phyloP scores from a whole-genome alignment of 1,140 invertebrate genomes.

The Caenorhabditis tropicalis region DNA sequence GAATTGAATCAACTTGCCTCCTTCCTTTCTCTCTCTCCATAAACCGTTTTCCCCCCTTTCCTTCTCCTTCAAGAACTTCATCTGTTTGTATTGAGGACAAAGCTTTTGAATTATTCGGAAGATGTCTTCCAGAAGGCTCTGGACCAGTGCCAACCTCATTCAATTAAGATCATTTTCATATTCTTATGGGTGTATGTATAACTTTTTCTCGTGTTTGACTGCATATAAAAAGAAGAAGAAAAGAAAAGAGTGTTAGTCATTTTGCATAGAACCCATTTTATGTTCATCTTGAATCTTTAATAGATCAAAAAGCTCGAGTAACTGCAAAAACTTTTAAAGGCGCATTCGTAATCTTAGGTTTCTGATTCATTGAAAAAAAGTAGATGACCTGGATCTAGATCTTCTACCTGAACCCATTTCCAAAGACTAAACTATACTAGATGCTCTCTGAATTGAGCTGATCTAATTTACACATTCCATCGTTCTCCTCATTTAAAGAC shows the following conservation, averaged over 20 bases:
- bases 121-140: not conserved
- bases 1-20: not conserved
- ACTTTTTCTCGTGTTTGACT: not conserved
- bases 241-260: not conserved
- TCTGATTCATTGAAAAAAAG: too few relatives aligned
- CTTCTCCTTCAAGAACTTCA: not conserved
- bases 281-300: not conserved
- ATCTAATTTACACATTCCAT: too few relatives aligned
- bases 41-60: not conserved
- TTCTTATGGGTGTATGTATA: not conserved
- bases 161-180: too few relatives aligned
- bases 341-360: not conserved
- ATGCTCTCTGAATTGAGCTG: too few relatives aligned
- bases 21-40: not conserved
- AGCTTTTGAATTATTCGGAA: not conserved
- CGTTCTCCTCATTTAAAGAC: too few relatives aligned
- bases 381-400: too few relatives aligned
- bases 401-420: too few relatives aligned
- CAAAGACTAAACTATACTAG: too few relatives aligned
- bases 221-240: not conserved
- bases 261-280: not conserved
- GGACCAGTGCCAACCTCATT: too few relatives aligned
- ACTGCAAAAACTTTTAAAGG: too few relatives aligned
- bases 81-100: not conserved
- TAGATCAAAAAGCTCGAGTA: not conserved